Conservation (phyloP, 2,113 vertebrate genomes). For the Prietella phreatophila region DNA sequence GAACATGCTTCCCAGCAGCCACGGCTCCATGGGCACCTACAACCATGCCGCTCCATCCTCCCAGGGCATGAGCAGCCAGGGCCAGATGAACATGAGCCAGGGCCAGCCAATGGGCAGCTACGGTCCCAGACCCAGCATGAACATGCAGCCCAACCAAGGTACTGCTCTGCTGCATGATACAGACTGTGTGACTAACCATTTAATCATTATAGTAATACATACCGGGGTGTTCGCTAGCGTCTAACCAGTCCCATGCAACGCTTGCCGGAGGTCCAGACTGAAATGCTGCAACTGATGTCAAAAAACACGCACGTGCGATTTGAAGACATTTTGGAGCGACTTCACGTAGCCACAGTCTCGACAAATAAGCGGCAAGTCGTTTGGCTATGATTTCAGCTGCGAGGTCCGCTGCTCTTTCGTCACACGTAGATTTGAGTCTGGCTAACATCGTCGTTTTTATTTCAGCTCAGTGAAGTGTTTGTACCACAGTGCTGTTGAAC, state of each 20-base stretch:
- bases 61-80: slow-evolving; percentile 90
- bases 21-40: slow-evolving; percentile 93
- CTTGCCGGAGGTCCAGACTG: background rate
- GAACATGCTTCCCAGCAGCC: slow-evolving; percentile 92
- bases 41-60: slow-evolving; percentile 90
- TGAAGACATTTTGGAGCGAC: background rate
- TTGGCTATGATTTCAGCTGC: too few species aligned
- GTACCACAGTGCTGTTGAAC: too few species aligned
- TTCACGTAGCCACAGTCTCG: background rate
- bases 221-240: background rate
- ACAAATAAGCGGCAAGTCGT: too few species aligned
- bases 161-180: slow-evolving; percentile 15
- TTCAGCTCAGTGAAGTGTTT: too few species aligned
- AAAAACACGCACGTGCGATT: background rate
- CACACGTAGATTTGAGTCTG: too few species aligned
- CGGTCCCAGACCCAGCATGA: slow-evolving; percentile 94
- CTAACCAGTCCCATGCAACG: background rate
- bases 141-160: slow-evolving; percentile 98
- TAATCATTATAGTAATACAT: background rate
- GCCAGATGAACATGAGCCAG: slow-evolving; percentile 95
- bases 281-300: background rate
- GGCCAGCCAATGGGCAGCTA: slow-evolving; percentile 94
- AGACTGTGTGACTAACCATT: background rate
- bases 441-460: too few species aligned
- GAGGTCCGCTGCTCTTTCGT: background rate